phyloP scores from a whole-genome alignment of 2,888 invertebrate genomes.

The Mongoloraphidia duomilia region DNA sequence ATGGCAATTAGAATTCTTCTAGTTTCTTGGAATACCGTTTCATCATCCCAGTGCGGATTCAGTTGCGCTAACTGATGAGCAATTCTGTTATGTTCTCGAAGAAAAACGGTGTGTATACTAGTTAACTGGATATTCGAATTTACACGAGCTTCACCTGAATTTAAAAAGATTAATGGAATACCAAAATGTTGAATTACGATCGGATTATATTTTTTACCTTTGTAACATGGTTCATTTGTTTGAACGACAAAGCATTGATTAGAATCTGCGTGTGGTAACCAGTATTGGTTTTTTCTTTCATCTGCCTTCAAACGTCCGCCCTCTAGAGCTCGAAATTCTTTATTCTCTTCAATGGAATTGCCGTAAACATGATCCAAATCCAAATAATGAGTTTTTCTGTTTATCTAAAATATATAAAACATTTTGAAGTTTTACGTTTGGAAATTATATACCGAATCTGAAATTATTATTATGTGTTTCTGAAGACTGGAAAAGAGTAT shows the following conservation, averaged over 20 bases:
- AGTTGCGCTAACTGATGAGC: constrained; percentile 41
- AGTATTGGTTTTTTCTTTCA: constrained; percentile 46
- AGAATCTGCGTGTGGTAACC: constrained; percentile 55
- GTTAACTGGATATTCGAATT: constrained; percentile 62
- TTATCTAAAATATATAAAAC: constrained; percentile 34
- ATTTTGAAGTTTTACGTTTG: background rate
- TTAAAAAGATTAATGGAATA: constrained; percentile 2
- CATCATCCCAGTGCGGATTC: constrained; percentile 66
- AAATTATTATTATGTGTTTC: too few relatives aligned
- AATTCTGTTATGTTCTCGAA: constrained; percentile 61
- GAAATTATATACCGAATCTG: too few relatives aligned
- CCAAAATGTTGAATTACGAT: too few relatives aligned
- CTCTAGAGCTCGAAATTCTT: constrained; percentile 46
- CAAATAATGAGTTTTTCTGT: constrained; percentile 54
- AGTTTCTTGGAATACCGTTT: constrained; percentile 57
- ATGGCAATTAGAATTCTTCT: constrained; percentile 52
- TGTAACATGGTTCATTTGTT: constrained; percentile 56
- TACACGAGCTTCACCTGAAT: constrained; percentile 47
- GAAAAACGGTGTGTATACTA: constrained; percentile 48
- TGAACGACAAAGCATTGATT: constrained; percentile 49
- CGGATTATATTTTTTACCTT: constrained; percentile 40
- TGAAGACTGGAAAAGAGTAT: too few relatives aligned
- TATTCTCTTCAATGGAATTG: constrained; percentile 47
- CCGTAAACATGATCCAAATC: constrained; percentile 75
- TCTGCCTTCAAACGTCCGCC: constrained; percentile 55